Base-by-base conservation (phyloP, 2,888 invertebrate genomes). In the Melangyna quadrimaculata region DNA sequence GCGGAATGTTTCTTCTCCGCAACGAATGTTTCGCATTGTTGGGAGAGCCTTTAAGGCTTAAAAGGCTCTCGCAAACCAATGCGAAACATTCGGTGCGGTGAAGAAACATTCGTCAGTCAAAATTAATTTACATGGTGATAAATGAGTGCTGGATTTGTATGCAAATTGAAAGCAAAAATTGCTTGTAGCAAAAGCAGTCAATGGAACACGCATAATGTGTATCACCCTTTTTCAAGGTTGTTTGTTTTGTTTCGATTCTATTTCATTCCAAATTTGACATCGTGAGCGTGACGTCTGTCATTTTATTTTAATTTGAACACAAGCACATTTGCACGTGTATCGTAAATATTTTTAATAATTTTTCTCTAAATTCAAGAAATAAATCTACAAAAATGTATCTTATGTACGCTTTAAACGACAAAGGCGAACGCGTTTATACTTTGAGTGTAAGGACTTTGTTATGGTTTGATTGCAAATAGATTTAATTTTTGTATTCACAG, bases 381-480 rank as follows among this genome's bases (percentile, higher is more conserved):
- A 12, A 14, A 45, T 22, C 1, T 24, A 17, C 73, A 80, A 93
- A 91, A 88, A 96, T 96, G 96, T 95, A 95, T 94, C 92, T 96
- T 3, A 95, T 95, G 94, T 96, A 95, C 91, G 95, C 95, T 90
- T 90, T 96, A 87, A 95, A 96, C 90, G 95, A 95, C 90, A 94
- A 94, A 63, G 97, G 97, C 0, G 95, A 96, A 12, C 94, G 98
- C 65, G 95, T 97, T 35, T 98, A 98, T 90, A 98, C 98, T 6
- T 91, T 98, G 71, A 95, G 97, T 94, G 97, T 97, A 93, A 90
- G 90, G n/a, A 8, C 90, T 12, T 29, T 0, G 6, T 12, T 3
- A 35, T 63, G 10, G 6, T 14, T 14, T 14, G 0, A 4, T 35
- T 40, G 0, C 7, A n/a, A 35, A 51, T n/a, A 4, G 0, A 35